These are phyloP conservation scores for Callospermophilus lateralis DNA, from an alignment of 2,113 vertebrate genomes.

Conservation along the genomic window DNA sequence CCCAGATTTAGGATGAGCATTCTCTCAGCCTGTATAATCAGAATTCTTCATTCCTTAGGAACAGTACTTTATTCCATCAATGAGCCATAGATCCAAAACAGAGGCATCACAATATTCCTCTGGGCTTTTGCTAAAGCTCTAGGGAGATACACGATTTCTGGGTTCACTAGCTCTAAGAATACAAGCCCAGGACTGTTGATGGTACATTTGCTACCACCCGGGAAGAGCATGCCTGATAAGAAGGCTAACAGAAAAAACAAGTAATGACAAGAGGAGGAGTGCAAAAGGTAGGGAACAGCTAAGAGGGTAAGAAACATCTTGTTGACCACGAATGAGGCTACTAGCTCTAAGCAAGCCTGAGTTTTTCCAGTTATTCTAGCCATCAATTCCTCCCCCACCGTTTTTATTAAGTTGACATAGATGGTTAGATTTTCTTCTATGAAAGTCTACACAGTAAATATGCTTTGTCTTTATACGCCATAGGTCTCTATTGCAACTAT, in stretches of 20 bases:
- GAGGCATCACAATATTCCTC: background rate
- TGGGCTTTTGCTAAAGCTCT: conserved; percentile 1
- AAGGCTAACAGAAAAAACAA: background rate
- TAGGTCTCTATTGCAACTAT: background rate
- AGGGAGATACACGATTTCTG: background rate
- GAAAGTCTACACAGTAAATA: background rate
- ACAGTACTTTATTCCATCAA: background rate
- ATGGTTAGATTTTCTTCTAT: background rate
- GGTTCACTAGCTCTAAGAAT: background rate
- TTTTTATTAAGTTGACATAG: background rate
- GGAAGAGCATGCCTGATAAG: background rate
- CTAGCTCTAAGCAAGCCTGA: background rate
- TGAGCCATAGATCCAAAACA: background rate
- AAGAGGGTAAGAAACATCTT: background rate
- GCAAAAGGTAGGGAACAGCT: background rate
- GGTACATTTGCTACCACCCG: background rate
- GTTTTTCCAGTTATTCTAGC: background rate
- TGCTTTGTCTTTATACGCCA: background rate
- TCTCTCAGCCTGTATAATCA: background rate
- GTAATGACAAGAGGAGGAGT: background rate
- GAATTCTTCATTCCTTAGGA: background rate
- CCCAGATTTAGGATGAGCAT: background rate
- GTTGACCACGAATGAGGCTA: background rate
- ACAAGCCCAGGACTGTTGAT: background rate
- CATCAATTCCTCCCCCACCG: background rate